phyloP scores from a whole-genome alignment of 2,888 invertebrate species.

The Hirtodrosophila duncani region DNA sequence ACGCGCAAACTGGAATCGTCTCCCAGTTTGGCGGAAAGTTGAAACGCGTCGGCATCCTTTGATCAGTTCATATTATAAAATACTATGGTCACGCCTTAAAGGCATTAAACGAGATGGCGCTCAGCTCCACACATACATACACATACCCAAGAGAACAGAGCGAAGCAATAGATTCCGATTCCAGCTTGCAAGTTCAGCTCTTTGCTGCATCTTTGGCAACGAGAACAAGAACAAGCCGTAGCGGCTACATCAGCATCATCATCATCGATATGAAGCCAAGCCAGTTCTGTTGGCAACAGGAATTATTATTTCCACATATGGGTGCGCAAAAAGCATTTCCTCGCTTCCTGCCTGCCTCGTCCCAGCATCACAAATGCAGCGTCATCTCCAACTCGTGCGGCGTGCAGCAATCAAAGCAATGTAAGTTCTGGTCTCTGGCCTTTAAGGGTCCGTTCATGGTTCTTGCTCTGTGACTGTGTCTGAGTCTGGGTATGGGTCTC shows the following conservation, averaged over 20 bases:
- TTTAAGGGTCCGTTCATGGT: neutral
- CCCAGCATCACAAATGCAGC: slow-evolving; percentile 59
- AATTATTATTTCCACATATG: slow-evolving; percentile 69
- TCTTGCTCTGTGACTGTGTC: neutral
- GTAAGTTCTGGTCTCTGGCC: slow-evolving; percentile 36
- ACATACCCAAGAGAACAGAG: slow-evolving; percentile 15
- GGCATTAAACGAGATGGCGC: slow-evolving; percentile 79
- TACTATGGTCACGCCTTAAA: slow-evolving; percentile 79
- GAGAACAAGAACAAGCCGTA: slow-evolving; percentile 18
- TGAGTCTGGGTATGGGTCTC: no score
- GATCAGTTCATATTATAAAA: slow-evolving; percentile 79
- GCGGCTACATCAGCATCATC: slow-evolving; percentile 17
- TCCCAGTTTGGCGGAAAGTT: slow-evolving; percentile 72
- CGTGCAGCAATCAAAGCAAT: slow-evolving; percentile 63
- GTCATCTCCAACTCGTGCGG: slow-evolving; percentile 64
- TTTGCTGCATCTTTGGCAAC: slow-evolving; percentile 36
- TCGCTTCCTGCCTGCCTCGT: slow-evolving; percentile 54
- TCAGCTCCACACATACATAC: slow-evolving; percentile 63
- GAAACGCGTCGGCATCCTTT: slow-evolving; percentile 77
- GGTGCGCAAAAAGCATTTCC: slow-evolving; percentile 50
- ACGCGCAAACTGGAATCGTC: slow-evolving; percentile 65
- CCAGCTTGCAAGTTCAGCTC: slow-evolving; percentile 62
- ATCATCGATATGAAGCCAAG: slow-evolving; percentile 31
- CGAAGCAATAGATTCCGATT: slow-evolving; percentile 66
- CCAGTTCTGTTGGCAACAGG: slow-evolving; percentile 42